Conservation (phyloP, 2,113 vertebrate genomes). For the Nibea albiflora region DNA sequence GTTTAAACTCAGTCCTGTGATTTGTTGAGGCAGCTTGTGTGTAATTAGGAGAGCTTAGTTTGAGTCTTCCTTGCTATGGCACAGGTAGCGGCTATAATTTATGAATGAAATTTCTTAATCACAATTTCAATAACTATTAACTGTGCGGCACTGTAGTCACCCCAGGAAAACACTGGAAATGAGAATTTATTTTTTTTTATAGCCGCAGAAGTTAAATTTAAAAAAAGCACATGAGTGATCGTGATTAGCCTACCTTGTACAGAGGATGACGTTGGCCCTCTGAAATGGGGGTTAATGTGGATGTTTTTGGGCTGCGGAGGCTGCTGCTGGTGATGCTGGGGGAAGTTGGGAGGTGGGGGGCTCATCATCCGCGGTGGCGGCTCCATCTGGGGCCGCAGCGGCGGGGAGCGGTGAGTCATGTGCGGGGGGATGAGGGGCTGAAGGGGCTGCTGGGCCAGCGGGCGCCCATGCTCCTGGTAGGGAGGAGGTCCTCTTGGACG, state of each 20-base stretch:
- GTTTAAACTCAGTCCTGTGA: not conserved
- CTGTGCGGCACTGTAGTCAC: not conserved
- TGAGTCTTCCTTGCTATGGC: not conserved
- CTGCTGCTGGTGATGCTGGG: conserved; percentile 77
- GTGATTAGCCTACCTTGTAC: conserved; percentile 88
- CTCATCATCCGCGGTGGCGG: conserved; percentile 87
- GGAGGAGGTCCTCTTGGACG: conserved; percentile 85
- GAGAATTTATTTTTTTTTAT: not conserved
- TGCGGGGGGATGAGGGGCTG: conserved; percentile 93
- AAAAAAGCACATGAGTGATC: conserved; percentile 1
- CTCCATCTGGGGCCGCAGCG: conserved; percentile 88
- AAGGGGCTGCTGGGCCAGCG: conserved; percentile 84
- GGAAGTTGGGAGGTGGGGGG: conserved; percentile 84
- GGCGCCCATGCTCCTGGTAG: conserved; percentile 88
- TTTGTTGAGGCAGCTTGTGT: not conserved
- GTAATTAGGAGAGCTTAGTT: conserved; percentile 18
- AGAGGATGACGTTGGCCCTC: conserved; percentile 90
- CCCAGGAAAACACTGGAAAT: not conserved
- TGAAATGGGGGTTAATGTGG: conserved; percentile 99
- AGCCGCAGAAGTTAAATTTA: not conserved
- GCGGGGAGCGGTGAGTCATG: conserved; percentile 89
- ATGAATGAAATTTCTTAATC: not conserved
- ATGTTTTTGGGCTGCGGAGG: conserved; percentile 94
- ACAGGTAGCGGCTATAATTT: not conserved
- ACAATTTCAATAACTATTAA: not conserved